A percentile compares a stretch with the other conserved stretches of the same genome.
phyloP scores from a whole-genome alignment of 2,113 vertebrate species.

The Poeciliopsis turrubarensis region DNA sequence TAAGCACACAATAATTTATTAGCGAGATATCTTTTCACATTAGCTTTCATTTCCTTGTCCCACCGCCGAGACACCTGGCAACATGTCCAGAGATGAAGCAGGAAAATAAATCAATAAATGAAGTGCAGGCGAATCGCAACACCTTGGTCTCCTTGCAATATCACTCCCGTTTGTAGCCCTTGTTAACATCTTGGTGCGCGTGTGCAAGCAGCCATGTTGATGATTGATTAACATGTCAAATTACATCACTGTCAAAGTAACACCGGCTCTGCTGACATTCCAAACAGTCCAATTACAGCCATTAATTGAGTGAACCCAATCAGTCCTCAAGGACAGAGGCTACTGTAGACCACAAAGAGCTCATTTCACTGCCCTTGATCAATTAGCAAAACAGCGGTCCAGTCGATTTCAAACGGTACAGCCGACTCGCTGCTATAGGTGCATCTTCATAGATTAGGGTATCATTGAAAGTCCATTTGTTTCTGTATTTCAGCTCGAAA shows the following conservation, averaged over 20 bases:
- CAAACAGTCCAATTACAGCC: constrained; percentile 66
- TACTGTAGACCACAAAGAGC: constrained; percentile 27
- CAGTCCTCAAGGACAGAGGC: constrained; percentile 62
- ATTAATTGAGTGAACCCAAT: constrained; percentile 64
- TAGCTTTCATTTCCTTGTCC: constrained; percentile 26
- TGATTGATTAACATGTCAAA: constrained; percentile 76
- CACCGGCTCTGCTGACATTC: constrained; percentile 50
- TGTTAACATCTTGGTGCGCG: constrained; percentile 45
- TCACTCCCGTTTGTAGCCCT: constrained; percentile 51
- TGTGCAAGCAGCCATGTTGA: constrained; percentile 43
- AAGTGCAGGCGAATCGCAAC: constrained; percentile 18
- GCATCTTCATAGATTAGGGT: not conserved
- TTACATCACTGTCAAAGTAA: constrained; percentile 72
- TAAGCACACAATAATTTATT: constrained; percentile 29
- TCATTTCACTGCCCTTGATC: constrained; percentile 12
- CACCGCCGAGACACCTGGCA: not conserved
- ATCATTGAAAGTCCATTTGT: not conserved
- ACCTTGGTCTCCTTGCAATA: constrained; percentile 32
- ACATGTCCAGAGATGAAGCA: constrained; percentile 28
- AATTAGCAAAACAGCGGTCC: not conserved
- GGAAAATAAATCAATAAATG: constrained; percentile 41
- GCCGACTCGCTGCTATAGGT: not conserved
- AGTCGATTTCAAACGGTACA: not conserved
- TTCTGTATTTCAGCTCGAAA: not conserved
- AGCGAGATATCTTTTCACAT: constrained; percentile 18